Evolutionary conservation across 2,888 invertebrate species (phyloP), one percentile per base, ranked within the genome.

Genomic region (Lasioglossum pauxillum): DNA sequence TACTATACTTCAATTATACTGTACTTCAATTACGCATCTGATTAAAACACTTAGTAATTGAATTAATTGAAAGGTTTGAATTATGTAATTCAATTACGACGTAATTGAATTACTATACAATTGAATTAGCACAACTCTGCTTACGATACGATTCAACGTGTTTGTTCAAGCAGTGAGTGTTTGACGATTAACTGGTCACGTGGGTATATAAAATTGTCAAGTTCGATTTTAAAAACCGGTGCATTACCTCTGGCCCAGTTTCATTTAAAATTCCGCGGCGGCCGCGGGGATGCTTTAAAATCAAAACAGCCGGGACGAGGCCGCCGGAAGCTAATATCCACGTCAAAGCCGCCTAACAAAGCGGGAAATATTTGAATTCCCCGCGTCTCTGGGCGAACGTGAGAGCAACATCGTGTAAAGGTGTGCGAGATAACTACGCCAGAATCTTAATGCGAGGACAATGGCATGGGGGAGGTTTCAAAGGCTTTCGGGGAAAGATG

Each of bases 391-490:
- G 2, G 16, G 53, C 19, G 14, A 60, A 27, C 60, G 14, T 2
- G 53, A 53, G 60, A 27, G 60, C 60, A 31, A n/a, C 27, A 64
- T 64, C 60, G 27, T 23, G 27, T 5, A 64, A 64, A 64, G 60
- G 60, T 31, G 60, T 31, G 31, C 60, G 5, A 14, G 16, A 16
- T 27, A 27, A 5, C 31, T 64, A 16, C 31, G 60, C 2, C 60
- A 16, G 60, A 64, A 64, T 64, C 60, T 64, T 64, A 64, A 64
- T 31, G 27, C 60, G 31, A 31, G 60, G 60, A 64, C 60, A 64
- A 64, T 31, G 10, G 10, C 53, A 8, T 7, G 19, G 27, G 27
- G 27, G 14, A 1, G 60, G 31, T 16, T 31, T 64, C 60, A 64
- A 64, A 64, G 12, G 60, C 27, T 27, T 23, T 53, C 8, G 23